Percentiles rank a stretch among this genome's conserved stretches.
Conservation (phyloP, 2,797 vertebrate species). For the Manis crassicaudata region DNA sequence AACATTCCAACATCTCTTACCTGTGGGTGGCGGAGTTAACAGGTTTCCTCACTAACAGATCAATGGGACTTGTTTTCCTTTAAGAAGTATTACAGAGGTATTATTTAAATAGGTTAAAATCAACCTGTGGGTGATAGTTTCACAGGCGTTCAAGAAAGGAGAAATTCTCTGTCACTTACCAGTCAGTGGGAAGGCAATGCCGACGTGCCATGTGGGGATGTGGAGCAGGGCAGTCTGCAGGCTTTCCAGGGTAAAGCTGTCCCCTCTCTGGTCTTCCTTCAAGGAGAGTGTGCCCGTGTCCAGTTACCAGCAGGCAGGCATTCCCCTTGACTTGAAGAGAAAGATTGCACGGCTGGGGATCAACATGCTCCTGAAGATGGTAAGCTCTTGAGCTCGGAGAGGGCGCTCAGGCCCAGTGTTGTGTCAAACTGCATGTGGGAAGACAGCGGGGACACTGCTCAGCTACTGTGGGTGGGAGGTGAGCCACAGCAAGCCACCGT, state of each 20-base stretch:
- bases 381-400: slow-evolving; percentile 76
- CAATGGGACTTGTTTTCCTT: neutral
- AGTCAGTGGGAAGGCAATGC: neutral
- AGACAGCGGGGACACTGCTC: neutral
- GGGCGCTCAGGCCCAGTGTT: rapidly evolving
- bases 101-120: neutral
- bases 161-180: neutral
- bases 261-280: slow-evolving; percentile 41
- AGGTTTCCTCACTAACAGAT: neutral
- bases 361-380: slow-evolving; percentile 97
- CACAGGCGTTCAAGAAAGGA: neutral
- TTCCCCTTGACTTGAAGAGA: slow-evolving; percentile 88
- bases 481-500: neutral
- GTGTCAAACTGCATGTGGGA: no score
- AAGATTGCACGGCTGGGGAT: slow-evolving; percentile 94
- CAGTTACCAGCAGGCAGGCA: slow-evolving; percentile 87
- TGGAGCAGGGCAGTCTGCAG: rapidly evolving
- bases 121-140: neutral
- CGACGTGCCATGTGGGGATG: rapidly evolving
- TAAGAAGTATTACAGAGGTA: neutral
- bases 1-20: neutral
- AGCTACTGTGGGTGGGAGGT: neutral
- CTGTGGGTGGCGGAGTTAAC: neutral
- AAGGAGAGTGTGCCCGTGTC: slow-evolving; percentile 95
- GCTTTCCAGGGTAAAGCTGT: neutral